Evolutionary conservation across 2,113 vertebrate species (phyloP).

Genomic region (Tupaia tana): DNA sequence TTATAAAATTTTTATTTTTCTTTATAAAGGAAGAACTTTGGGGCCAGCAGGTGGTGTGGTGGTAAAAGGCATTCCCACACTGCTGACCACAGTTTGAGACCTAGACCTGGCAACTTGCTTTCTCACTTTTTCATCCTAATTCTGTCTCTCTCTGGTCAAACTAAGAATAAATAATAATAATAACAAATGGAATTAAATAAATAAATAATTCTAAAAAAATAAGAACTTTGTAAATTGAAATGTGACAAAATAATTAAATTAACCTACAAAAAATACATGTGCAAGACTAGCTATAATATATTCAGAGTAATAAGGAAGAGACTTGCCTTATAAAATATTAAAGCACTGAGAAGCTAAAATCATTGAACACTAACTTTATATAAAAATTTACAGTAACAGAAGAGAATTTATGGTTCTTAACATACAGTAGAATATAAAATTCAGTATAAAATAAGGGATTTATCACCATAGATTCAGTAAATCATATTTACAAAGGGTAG

Average conservation of each 20-base stretch:
- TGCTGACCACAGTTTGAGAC: no score
- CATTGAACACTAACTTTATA: background rate
- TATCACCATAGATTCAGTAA: background rate
- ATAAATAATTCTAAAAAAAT: no score
- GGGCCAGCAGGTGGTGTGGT: no score
- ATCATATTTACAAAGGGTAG: background rate
- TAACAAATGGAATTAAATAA: no score
- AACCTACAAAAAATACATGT: background rate
- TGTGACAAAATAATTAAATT: background rate
- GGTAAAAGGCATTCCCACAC: no score
- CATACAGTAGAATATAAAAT: background rate
- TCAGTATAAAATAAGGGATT: slow-evolving; percentile 11
- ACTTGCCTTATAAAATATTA: background rate
- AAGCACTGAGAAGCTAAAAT: background rate
- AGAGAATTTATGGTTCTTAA: background rate
- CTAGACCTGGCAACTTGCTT: no score
- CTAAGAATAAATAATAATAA: no score
- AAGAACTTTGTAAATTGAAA: background rate
- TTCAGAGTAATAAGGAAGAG: background rate
- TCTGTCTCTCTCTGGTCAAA: no score
- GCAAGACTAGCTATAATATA: background rate
- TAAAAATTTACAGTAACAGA: background rate
- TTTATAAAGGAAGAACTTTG: background rate
- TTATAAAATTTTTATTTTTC: background rate
- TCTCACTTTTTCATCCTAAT: no score